A percentile compares a stretch with the other conserved stretches of the same genome.
Conservation (phyloP, 2,797 vertebrate genomes). For the Poecilia picta region DNA sequence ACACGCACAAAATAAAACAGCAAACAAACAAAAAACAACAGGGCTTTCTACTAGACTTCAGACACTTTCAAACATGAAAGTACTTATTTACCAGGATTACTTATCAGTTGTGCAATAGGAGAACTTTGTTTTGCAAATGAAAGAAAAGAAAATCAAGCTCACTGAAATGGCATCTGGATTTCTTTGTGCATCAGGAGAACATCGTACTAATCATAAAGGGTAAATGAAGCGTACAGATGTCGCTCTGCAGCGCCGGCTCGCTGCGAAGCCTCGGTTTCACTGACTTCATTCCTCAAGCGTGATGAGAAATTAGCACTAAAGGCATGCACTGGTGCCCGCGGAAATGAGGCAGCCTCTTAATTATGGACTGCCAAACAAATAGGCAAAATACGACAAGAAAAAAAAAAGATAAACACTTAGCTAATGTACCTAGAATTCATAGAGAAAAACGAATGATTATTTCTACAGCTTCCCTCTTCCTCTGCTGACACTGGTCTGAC, state of each 20-base stretch:
- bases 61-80: slow-evolving; percentile 20
- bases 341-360: slow-evolving; percentile 35
- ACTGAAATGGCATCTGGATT: not conserved
- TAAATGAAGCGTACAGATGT: not conserved
- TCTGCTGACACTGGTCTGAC: not conserved
- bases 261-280: slow-evolving; percentile 27
- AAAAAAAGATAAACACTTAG: not conserved
- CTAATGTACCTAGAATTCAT: slow-evolving; percentile 1
- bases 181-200: not conserved
- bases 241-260: slow-evolving; percentile 17
- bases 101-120: slow-evolving; percentile 26
- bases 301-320: slow-evolving; percentile 59
- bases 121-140: slow-evolving; percentile 32
- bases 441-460: not conserved
- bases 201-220: not conserved
- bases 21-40: not conserved
- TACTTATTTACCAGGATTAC: slow-evolving; percentile 39
- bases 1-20: not conserved
- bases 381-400: not conserved
- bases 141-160: not conserved
- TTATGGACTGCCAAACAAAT: slow-evolving; percentile 5
- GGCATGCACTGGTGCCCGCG: slow-evolving; percentile 35
- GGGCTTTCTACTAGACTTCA: not conserved
- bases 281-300: slow-evolving; percentile 67
- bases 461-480: not conserved